Evolutionary conservation across 2,888 invertebrate genomes (phyloP), one percentile per base, ranked within the genome.

Genomic region (Gymnocheta viridis): DNA sequence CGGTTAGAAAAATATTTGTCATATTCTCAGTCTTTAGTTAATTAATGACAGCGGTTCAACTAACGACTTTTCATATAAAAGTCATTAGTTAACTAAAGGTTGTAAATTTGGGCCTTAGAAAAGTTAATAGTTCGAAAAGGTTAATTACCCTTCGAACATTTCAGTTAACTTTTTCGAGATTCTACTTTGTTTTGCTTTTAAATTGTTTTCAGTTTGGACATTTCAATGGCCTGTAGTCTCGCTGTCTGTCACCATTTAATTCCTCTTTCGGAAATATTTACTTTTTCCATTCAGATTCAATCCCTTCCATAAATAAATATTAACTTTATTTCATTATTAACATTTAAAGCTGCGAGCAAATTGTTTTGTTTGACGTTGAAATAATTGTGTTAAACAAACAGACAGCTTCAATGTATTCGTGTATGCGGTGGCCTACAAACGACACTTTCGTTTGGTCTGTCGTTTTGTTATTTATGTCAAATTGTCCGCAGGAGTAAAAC

Each of bases 371-470:
- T 58, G 70, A 58, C 22, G 32, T 47, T 58, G 32, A 72, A 72
- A 72, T 58, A 17, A 72, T 72, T 58, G 44, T 72, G 41, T 72
- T 58, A 58, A 72, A 58, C 41, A 44, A 58, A 58, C 47, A 27
- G 58, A 19, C 29, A 29, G 44, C n/a, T 41, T 14, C 32, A 5
- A 6, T 44, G 14, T 47, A 4, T 54, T 60, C 14, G 38, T n/a
- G 19, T 12, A 14, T 3, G 14, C 14, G n/a, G n/a, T 22, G 17
- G 22, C 58, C 19, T 9, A 47, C 72, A 60, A 32, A 60, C 32
- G 24, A 47, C 60, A 54, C 24, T 27, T 22, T 27, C n/a, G 12
- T 49, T 19, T 70, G 12, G 10, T 35, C 19, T 49, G 47, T 47
- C 22, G 58, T 35, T 35, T 32, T 38, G 12, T n/a, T 47, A 35